phyloP scores from a whole-genome alignment of 2,113 vertebrate species.

The Scomber scombrus region DNA sequence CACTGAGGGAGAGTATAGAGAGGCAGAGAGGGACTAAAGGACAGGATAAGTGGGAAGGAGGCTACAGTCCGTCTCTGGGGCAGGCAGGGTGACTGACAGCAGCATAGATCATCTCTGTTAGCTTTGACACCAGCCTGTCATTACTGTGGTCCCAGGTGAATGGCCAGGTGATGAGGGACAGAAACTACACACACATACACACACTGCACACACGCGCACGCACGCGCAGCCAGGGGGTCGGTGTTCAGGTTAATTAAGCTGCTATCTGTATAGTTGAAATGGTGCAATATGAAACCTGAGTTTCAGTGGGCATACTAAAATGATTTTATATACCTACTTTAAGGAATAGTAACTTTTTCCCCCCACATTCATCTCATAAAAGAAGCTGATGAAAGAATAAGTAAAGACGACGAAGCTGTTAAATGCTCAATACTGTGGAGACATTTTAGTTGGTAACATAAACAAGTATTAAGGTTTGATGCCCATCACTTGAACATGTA shows the following conservation, averaged over 20 bases:
- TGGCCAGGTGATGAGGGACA: constrained; percentile 19
- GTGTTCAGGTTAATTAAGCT: background rate
- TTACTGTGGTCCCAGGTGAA: constrained; percentile 35
- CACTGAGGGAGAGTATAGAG: constrained; percentile 10
- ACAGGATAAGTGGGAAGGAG: constrained; percentile 13
- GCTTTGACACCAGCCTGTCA: constrained; percentile 34
- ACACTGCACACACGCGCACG: too few species aligned
- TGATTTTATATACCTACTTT: too few species aligned
- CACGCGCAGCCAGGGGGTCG: background rate
- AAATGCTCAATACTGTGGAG: too few species aligned
- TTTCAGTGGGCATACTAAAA: too few species aligned
- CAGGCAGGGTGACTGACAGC: constrained; percentile 27
- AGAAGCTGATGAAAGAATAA: background rate
- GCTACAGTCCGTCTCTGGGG: constrained; percentile 10
- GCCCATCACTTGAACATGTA: too few species aligned
- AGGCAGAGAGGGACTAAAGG: constrained; percentile 4
- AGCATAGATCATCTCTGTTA: constrained; percentile 37
- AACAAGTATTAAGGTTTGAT: too few species aligned
- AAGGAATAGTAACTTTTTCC: background rate
- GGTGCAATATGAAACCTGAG: too few species aligned
- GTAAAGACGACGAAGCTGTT: too few species aligned
- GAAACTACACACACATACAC: background rate
- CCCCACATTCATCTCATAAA: background rate
- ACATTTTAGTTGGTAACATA: too few species aligned
- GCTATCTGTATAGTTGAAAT: background rate